Conservation (phyloP, 1,140 invertebrate genomes). For the Drosophila grimshawi region DNA sequence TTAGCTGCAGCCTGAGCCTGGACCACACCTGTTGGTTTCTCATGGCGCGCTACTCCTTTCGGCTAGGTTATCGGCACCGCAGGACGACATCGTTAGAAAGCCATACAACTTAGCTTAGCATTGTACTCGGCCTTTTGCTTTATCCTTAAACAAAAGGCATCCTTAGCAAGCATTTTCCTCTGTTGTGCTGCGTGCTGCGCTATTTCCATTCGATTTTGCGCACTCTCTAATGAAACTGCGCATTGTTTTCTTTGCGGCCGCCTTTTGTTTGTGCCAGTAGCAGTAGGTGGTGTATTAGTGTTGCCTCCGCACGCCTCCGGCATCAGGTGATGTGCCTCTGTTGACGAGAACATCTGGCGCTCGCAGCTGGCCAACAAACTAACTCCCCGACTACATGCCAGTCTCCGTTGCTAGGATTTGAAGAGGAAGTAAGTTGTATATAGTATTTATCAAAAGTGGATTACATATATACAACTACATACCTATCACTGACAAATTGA, state of each 20-base stretch:
- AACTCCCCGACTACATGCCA: background rate
- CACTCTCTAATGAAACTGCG: slow-evolving; percentile 22
- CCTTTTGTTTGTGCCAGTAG: slow-evolving; percentile 29
- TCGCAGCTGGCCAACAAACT: slow-evolving; percentile 6
- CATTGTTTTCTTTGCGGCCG: slow-evolving; percentile 21
- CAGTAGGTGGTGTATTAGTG: slow-evolving; percentile 46
- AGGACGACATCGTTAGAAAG: slow-evolving; percentile 26
- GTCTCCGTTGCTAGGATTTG: background rate
- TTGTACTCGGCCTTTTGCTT: slow-evolving; percentile 18
- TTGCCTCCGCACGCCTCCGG: slow-evolving; percentile 23
- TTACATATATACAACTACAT: too few species aligned
- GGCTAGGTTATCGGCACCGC: background rate
- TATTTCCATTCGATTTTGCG: slow-evolving; percentile 46
- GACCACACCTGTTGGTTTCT: slow-evolving; percentile 47
- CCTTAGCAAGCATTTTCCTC: slow-evolving; percentile 23
- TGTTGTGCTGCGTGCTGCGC: slow-evolving; percentile 52
- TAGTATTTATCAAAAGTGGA: background rate
- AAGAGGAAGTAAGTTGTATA: background rate
- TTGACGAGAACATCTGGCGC: slow-evolving; percentile 27
- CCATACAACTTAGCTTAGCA: slow-evolving; percentile 39
- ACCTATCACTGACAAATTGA: background rate
- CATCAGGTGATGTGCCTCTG: slow-evolving; percentile 22
- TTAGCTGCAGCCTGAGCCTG: background rate
- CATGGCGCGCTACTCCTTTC: slow-evolving; percentile 23
- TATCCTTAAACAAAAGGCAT: slow-evolving; percentile 27